Evolutionary conservation across 2,888 invertebrate species (phyloP).

Genomic region (Acanthacorydalis orientalis): DNA sequence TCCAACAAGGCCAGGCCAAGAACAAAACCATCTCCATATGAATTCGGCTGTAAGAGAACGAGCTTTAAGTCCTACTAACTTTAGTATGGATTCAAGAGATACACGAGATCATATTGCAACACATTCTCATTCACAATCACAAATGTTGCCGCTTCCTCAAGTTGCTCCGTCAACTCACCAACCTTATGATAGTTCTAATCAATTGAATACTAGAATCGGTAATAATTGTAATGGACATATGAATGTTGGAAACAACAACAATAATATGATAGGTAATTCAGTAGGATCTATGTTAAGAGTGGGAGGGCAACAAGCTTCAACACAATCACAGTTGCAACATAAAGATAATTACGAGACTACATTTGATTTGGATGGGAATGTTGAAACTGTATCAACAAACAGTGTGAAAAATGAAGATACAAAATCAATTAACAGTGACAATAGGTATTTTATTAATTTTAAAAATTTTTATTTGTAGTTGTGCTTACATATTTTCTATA

Average conservation of each 20-base stretch:
- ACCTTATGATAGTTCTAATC: not conserved
- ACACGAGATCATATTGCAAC: constrained; percentile 8
- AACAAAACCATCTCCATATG: no score
- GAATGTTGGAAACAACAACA: constrained; percentile 18
- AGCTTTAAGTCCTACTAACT: constrained; percentile 24
- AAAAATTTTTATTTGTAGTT: not conserved
- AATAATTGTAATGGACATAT: constrained; percentile 1
- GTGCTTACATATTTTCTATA: no score
- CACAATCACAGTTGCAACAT: constrained; percentile 17
- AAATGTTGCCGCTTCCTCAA: no score
- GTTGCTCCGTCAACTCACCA: not conserved
- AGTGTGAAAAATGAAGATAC: constrained; percentile 55
- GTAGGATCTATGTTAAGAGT: not conserved
- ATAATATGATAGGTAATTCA: not conserved
- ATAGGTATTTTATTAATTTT: constrained; percentile 39
- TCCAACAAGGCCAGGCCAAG: no score
- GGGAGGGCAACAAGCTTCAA: constrained; percentile 22
- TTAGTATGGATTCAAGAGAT: not conserved
- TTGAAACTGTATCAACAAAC: constrained; percentile 80
- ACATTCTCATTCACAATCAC: not conserved
- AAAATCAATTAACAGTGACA: constrained; percentile 48
- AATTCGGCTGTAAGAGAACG: constrained; percentile 10
- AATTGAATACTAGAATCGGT: not conserved
- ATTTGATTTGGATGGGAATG: constrained; percentile 81
- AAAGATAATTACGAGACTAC: constrained; percentile 67